Percentiles rank a stretch among this genome's conserved stretches.
These are phyloP conservation scores for Calosoma granatense DNA, from an alignment of 1,140 invertebrate genomes.

Conservation along the genomic window DNA sequence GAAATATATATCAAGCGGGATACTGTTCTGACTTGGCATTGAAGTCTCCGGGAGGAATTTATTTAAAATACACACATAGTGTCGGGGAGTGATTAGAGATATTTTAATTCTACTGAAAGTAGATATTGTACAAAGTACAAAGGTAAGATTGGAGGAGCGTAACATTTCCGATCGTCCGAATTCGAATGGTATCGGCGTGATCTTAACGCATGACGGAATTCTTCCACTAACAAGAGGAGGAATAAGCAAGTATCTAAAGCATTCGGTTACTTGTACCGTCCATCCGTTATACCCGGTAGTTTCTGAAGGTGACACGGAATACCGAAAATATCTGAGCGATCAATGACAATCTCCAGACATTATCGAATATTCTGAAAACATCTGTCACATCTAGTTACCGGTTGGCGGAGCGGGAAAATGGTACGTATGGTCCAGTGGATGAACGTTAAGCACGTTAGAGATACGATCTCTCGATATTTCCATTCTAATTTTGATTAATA, in stretches of 20 bases:
- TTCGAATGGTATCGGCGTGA: neutral
- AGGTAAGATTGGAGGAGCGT: too few species aligned
- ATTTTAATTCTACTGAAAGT: too few species aligned
- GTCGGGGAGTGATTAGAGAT: too few species aligned
- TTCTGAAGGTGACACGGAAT: conserved; percentile 19
- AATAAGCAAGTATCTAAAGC: neutral
- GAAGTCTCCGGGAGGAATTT: too few species aligned
- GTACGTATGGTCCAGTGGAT: too few species aligned
- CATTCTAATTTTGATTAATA: conserved; percentile 8
- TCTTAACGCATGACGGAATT: conserved; percentile 7
- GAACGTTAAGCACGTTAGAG: neutral
- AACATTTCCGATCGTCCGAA: too few species aligned
- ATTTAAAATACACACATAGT: too few species aligned
- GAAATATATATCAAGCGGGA: too few species aligned
- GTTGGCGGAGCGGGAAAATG: neutral
- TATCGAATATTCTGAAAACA: conserved; percentile 20
- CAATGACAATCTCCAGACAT: conserved; percentile 20
- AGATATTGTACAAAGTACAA: too few species aligned
- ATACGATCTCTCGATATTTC: neutral
- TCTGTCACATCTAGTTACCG: conserved; percentile 8
- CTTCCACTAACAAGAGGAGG: neutral
- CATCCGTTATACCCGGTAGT: conserved; percentile 15
- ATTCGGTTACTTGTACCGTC: neutral
- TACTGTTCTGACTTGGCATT: too few species aligned
- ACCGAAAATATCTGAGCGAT: conserved; percentile 25